These are phyloP conservation scores for Myripristis murdjan DNA, from an alignment of 2,797 vertebrate genomes.

Conservation along the genomic window DNA sequence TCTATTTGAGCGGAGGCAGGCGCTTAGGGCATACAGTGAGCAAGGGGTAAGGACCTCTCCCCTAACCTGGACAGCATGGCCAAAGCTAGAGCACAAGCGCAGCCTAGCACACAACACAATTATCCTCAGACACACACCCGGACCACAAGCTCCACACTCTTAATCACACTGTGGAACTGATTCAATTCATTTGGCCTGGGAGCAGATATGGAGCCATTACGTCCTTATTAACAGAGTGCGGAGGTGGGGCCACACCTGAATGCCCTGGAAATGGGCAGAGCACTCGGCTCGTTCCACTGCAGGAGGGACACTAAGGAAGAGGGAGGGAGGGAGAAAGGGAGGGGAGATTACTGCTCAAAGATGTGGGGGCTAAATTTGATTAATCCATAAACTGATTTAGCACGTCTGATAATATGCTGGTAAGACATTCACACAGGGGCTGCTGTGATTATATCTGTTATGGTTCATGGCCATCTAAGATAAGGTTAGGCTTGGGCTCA, in stretches of 20 bases:
- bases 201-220: conserved; percentile 76
- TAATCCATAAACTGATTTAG: conserved; percentile 85
- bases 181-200: conserved; percentile 77
- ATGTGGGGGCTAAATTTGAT: conserved; percentile 76
- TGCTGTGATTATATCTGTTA: conserved; percentile 80
- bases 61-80: conserved; percentile 17
- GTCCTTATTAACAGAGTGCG: conserved; percentile 77
- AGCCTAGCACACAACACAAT: conserved; percentile 5
- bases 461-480: conserved; percentile 78
- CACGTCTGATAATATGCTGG: conserved; percentile 77
- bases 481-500: conserved; percentile 76
- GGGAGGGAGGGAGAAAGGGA: conserved; percentile 11
- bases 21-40: conserved; percentile 26
- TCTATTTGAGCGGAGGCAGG: conserved; percentile 33
- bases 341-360: conserved; percentile 57
- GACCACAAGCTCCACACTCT: conserved; percentile 44
- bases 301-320: conserved; percentile 23
- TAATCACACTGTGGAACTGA: conserved; percentile 79
- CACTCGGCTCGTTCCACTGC: conserved; percentile 49
- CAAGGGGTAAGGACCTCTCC: conserved; percentile 11
- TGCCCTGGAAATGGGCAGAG: conserved; percentile 69
- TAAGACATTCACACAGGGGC: conserved; percentile 76
- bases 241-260: conserved; percentile 80
- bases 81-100: conserved; percentile 7
- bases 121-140: conserved; percentile 24